Conservation (phyloP, 2,888 invertebrate species). For the Galeopsomyia nigrocyanea region DNA sequence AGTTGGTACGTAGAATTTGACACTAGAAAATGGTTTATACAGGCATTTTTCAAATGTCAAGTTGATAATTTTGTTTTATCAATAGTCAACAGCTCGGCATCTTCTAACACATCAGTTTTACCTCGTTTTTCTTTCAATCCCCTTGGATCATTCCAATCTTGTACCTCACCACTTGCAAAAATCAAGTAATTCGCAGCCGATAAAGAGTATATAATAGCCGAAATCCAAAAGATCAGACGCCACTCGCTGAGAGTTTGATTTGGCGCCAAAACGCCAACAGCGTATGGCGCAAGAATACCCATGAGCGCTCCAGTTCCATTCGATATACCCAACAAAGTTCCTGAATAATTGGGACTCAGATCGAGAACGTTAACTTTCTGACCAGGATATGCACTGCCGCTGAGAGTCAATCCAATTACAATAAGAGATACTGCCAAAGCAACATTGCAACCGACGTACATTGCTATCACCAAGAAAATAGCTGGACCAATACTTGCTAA, state of each 20-base stretch:
- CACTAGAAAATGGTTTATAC: no score
- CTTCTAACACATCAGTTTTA: neutral
- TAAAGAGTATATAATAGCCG: constrained; percentile 74
- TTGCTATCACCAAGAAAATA: constrained; percentile 22
- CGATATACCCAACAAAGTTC: constrained; percentile 63
- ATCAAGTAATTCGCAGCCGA: constrained; percentile 77
- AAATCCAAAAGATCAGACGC: constrained; percentile 84
- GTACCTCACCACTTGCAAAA: constrained; percentile 79
- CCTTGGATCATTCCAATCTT: constrained; percentile 77
- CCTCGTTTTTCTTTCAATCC: neutral
- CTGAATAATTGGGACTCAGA: constrained; percentile 65
- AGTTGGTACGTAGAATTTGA: no score
- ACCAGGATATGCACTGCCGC: constrained; percentile 63
- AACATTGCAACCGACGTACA: constrained; percentile 40
- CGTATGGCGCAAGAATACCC: constrained; percentile 76
- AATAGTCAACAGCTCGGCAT: neutral
- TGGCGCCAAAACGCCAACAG: constrained; percentile 75
- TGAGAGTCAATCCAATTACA: constrained; percentile 61
- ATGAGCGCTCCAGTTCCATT: constrained; percentile 77
- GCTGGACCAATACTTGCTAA: constrained; percentile 34
- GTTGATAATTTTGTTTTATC: neutral
- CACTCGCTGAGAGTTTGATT: constrained; percentile 70
- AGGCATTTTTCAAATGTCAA: no score
- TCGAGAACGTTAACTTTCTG: constrained; percentile 65
- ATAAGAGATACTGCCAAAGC: constrained; percentile 60